Percentiles rank a stretch among this genome's conserved stretches.
Evolutionary conservation across 1,140 invertebrate species (phyloP).

Genomic region (Drosophila sechellia): DNA sequence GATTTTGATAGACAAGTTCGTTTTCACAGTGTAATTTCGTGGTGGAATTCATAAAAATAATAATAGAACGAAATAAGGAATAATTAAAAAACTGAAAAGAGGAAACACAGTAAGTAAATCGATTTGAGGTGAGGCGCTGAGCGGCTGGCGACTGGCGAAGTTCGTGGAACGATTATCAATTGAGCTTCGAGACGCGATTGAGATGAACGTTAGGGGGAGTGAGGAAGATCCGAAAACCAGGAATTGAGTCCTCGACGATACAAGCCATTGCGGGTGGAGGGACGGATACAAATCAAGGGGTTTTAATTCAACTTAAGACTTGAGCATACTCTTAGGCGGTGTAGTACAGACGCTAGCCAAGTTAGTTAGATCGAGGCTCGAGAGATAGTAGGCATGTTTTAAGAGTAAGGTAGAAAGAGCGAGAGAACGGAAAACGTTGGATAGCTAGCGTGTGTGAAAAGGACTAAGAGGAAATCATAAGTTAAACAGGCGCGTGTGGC

Average conservation of each 20-base stretch:
- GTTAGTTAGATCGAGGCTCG: slow-evolving; percentile 48
- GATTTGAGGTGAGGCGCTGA: slow-evolving; percentile 39
- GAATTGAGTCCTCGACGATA: slow-evolving; percentile 15
- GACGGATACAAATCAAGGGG: slow-evolving; percentile 33
- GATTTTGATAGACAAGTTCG: slow-evolving; percentile 11
- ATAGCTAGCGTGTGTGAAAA: slow-evolving; percentile 57
- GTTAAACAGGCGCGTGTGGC: slow-evolving; percentile 69
- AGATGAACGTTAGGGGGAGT: slow-evolving; percentile 20
- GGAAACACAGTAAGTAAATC: slow-evolving; percentile 6
- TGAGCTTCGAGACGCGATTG: slow-evolving; percentile 43
- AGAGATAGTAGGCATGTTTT: slow-evolving; percentile 26
- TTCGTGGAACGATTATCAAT: slow-evolving; percentile 32
- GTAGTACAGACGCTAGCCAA: slow-evolving; percentile 69
- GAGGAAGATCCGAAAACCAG: slow-evolving; percentile 24
- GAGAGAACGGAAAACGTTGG: slow-evolving; percentile 50
- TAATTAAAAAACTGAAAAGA: slow-evolving; percentile 21
- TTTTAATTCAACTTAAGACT: slow-evolving; percentile 37
- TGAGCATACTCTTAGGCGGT: slow-evolving; percentile 71
- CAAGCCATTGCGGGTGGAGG: slow-evolving; percentile 26
- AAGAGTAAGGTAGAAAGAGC: slow-evolving; percentile 23
- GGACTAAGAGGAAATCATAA: slow-evolving; percentile 63
- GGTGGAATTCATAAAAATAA: slow-evolving; percentile 38
- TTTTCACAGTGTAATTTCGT: slow-evolving; percentile 44
- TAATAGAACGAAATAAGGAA: not conserved
- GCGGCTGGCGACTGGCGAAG: slow-evolving; percentile 39